Percentiles rank a stretch among this genome's conserved stretches.
Evolutionary conservation across 2,113 vertebrate species (phyloP).

Genomic region (Rattus rattus): DNA sequence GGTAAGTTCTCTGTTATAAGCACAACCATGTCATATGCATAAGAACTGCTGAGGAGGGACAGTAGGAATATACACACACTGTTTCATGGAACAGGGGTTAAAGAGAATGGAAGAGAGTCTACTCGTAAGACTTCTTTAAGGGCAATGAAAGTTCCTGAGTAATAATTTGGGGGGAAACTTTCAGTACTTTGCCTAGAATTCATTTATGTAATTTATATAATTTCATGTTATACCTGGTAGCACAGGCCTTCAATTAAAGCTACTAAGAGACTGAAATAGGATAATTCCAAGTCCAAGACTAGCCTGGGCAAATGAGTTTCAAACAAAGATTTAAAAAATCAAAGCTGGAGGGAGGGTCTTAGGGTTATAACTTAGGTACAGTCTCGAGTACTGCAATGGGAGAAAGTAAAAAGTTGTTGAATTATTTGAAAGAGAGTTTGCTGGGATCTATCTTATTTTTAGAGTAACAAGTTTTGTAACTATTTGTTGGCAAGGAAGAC

Average conservation of each 20-base stretch:
- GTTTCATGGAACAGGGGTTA: background rate
- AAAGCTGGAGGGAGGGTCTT: background rate
- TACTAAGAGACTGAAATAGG: background rate
- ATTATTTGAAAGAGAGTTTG: background rate
- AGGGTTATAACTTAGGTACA: background rate
- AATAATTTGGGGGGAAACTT: background rate
- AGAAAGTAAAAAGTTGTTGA: background rate
- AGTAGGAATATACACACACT: too few relatives aligned
- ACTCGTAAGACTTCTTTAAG: background rate
- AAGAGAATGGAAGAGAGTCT: background rate
- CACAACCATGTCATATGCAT: background rate
- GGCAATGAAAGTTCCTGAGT: too few relatives aligned
- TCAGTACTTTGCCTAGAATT: background rate
- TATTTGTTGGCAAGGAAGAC: background rate
- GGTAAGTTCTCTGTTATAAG: conserved; percentile 80
- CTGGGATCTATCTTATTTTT: background rate
- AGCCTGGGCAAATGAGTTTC: too few relatives aligned
- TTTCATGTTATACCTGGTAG: background rate
- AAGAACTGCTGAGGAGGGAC: background rate
- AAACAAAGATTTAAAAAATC: background rate
- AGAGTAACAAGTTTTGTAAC: background rate
- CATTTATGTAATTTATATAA: background rate
- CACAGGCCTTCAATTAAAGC: background rate
- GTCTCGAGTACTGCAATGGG: too few relatives aligned
- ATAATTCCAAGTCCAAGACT: background rate